Percentiles rank a stretch among this genome's conserved stretches.
phyloP scores from a whole-genome alignment of 2,888 invertebrate genomes.

The Orthosia cruda region DNA sequence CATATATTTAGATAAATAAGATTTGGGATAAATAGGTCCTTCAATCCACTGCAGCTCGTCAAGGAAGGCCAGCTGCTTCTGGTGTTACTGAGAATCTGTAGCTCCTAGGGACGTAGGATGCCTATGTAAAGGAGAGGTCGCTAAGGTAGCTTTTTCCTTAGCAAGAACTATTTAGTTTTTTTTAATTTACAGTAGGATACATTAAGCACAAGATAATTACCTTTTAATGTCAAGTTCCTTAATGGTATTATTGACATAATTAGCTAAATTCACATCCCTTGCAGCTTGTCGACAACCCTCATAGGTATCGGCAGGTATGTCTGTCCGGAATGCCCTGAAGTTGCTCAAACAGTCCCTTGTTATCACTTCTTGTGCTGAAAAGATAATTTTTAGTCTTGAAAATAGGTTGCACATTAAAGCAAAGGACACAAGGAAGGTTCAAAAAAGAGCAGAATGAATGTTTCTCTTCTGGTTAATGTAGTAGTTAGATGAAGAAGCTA shows the following conservation, averaged over 20 bases:
- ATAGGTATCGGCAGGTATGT: conserved; percentile 97
- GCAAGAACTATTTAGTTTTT: no score
- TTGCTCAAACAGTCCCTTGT: conserved; percentile 97
- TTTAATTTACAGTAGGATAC: no score
- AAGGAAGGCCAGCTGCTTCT: no score
- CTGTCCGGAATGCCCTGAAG: conserved; percentile 94
- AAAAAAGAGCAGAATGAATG: background rate
- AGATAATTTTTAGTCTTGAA: background rate
- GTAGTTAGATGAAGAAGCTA: background rate
- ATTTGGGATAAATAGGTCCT: no score
- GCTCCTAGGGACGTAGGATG: no score
- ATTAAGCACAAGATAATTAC: conserved; percentile 79
- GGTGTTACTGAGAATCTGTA: no score
- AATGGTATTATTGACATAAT: conserved; percentile 97
- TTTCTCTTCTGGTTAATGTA: background rate
- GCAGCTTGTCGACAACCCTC: conserved; percentile 97
- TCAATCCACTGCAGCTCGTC: no score
- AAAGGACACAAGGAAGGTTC: background rate
- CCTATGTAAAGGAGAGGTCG: no score
- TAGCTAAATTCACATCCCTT: conserved; percentile 94
- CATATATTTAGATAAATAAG: no score
- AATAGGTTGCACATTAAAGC: background rate
- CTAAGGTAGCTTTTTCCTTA: no score
- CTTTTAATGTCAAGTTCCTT: conserved; percentile 96
- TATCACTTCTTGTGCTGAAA: conserved; percentile 94